A percentile compares a stretch with the other conserved stretches of the same genome.
Evolutionary conservation across 2,888 invertebrate species (phyloP).

Genomic region (Pedicia rivosa): DNA sequence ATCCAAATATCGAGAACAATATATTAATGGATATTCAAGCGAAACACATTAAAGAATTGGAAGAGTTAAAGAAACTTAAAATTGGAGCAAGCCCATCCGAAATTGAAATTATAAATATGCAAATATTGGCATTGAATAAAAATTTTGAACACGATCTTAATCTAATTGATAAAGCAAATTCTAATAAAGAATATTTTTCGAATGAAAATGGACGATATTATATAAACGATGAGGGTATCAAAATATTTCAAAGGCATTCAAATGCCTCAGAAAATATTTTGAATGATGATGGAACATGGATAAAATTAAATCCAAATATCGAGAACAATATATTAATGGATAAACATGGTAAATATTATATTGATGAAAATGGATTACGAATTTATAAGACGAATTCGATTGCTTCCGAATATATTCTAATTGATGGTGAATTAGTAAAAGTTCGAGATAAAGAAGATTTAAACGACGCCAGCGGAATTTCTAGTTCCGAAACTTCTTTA

Average conservation of each 20-base stretch:
- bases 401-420: background rate
- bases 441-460: background rate
- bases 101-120: background rate
- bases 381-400: background rate
- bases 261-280: background rate
- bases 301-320: no score
- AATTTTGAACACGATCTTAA: no score
- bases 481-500: background rate
- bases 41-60: background rate
- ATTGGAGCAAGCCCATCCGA: slow-evolving; percentile 2
- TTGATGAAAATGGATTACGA: background rate
- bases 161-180: no score
- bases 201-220: background rate
- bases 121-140: no score
- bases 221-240: background rate
- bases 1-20: no score
- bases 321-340: no score
- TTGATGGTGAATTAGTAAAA: background rate
- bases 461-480: background rate
- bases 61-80: background rate
- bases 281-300: background rate
- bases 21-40: background rate
- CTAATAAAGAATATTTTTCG: no score
- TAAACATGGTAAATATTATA: background rate
- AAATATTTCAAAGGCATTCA: slow-evolving; percentile 2